phyloP scores from a whole-genome alignment of 1,140 invertebrate genomes.

The Macrosteles quadrilineatus region DNA sequence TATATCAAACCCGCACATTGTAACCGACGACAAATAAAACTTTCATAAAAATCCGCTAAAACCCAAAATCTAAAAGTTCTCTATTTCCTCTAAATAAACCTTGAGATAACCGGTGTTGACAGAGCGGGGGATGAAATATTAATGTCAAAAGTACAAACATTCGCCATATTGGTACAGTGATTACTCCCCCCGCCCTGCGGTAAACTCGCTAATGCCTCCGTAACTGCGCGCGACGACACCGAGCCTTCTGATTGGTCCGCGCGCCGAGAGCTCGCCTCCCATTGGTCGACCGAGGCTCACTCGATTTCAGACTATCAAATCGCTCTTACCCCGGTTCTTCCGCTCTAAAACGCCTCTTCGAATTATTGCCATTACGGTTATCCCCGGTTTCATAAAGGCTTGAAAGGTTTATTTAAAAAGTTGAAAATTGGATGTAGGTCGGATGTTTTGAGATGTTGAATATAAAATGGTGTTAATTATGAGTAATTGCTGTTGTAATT shows the following conservation, averaged over 20 bases:
- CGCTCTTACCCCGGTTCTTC: background rate
- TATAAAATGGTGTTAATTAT: too few relatives aligned
- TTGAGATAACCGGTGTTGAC: conserved; percentile 18
- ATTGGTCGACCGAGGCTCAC: conserved; percentile 6
- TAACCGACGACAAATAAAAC: too few relatives aligned
- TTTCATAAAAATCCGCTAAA: too few relatives aligned
- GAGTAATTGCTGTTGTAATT: too few relatives aligned
- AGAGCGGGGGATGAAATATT: background rate
- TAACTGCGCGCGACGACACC: background rate
- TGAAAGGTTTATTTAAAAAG: background rate
- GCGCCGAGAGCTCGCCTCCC: background rate
- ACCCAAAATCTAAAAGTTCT: too few relatives aligned
- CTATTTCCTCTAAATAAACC: conserved; percentile 2
- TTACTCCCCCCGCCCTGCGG: background rate
- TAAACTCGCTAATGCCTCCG: background rate
- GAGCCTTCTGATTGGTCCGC: background rate
- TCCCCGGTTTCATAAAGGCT: background rate
- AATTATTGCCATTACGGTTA: background rate
- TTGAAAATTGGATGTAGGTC: background rate
- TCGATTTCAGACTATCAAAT: background rate
- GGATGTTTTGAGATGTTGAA: too few relatives aligned
- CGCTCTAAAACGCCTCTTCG: conserved; percentile 6
- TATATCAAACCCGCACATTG: too few relatives aligned
- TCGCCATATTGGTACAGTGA: conserved; percentile 14
- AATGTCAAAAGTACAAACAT: conserved; percentile 7